These are phyloP conservation scores for Melopsittacus undulatus DNA, from an alignment of 2,797 vertebrate species.

Conservation along the genomic window DNA sequence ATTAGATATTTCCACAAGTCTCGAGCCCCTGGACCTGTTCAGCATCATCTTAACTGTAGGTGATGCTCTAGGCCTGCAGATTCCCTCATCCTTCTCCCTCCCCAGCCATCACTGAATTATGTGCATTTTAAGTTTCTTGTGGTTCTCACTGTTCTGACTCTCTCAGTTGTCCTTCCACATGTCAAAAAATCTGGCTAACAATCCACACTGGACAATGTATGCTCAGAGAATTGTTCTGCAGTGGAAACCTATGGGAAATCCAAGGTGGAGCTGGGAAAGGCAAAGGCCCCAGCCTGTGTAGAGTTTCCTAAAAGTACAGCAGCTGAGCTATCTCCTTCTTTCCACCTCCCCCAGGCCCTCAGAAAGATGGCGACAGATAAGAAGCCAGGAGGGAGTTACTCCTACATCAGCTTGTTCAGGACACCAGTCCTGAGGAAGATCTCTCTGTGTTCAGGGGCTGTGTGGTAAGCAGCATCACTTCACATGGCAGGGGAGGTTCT, in stretches of 20 bases:
- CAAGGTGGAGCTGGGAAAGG: background rate
- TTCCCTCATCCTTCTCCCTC: background rate
- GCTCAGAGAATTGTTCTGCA: background rate
- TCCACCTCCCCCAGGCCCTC: conserved; percentile 73
- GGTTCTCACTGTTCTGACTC: background rate
- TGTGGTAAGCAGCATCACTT: conserved; percentile 76
- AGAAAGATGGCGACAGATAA: conserved; percentile 68
- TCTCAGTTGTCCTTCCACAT: background rate
- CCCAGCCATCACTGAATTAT: background rate
- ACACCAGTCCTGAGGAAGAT: conserved; percentile 81
- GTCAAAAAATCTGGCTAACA: background rate
- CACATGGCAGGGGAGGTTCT: rapidly evolving
- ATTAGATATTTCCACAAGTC: background rate
- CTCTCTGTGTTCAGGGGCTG: conserved; percentile 78
- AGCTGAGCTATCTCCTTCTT: background rate
- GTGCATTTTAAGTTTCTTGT: background rate
- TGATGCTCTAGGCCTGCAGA: background rate
- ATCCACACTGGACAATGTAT: background rate
- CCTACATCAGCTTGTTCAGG: conserved; percentile 83
- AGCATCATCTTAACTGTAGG: background rate
- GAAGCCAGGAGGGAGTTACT: conserved; percentile 64
- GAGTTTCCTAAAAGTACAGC: background rate
- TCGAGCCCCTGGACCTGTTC: background rate
- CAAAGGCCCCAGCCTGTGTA: background rate
- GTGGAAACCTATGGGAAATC: background rate